Percentiles rank a stretch among this genome's conserved stretches.
Conservation (phyloP, 2,888 invertebrate species). For the Calameuta idolon region DNA sequence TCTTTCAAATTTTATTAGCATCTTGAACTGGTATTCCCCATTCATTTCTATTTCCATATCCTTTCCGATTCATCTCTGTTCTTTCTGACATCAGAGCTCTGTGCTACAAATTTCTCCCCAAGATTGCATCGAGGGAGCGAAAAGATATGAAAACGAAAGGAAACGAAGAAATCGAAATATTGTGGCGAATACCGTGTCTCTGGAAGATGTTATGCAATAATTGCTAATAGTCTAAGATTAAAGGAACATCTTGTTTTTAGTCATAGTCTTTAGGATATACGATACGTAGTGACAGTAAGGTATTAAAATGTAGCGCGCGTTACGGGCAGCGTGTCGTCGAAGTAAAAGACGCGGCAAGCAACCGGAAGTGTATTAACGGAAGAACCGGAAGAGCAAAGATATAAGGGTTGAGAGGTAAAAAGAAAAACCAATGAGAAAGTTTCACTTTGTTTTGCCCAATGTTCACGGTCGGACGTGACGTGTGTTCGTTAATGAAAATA, state of each 20-base stretch:
- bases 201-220: neutral
- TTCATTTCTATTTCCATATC: neutral
- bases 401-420: no score
- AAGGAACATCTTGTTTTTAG: conserved; percentile 27
- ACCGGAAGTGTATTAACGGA: neutral
- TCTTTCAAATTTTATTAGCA: neutral
- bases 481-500: no score
- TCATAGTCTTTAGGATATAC: conserved; percentile 42
- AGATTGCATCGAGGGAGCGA: neutral
- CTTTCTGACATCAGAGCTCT: neutral
- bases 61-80: neutral
- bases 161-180: neutral
- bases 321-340: neutral
- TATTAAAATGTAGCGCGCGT: conserved; percentile 32
- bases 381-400: no score
- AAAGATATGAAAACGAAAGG: neutral
- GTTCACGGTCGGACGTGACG: no score
- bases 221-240: neutral
- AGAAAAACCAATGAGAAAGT: no score
- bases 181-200: neutral
- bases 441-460: no score
- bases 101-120: neutral
- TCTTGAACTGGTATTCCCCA: neutral
- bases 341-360: neutral
- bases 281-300: conserved; percentile 42